A percentile compares a stretch with the other conserved stretches of the same genome.
These are phyloP conservation scores for Sminthurides bifidus DNA, from an alignment of 1,140 invertebrate genomes.

Conservation along the genomic window DNA sequence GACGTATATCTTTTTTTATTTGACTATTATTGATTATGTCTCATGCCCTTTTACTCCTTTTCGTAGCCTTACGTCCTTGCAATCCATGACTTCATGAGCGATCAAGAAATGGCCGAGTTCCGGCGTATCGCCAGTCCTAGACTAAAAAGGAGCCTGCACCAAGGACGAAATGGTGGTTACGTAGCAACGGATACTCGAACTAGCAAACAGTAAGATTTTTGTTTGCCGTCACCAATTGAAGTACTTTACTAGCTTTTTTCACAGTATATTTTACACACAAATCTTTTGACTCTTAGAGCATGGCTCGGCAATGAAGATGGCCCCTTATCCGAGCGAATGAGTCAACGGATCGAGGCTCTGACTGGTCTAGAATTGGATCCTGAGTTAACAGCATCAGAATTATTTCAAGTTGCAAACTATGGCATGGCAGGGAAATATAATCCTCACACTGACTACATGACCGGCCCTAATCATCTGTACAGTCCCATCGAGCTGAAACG, in stretches of 20 bases:
- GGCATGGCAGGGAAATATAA: conserved; percentile 52
- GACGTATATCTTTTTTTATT: no score
- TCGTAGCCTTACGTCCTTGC: conserved; percentile 40
- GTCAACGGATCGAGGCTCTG: conserved; percentile 18
- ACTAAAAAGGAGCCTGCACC: conserved; percentile 24
- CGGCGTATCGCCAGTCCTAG: conserved; percentile 40
- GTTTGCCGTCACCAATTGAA: no score
- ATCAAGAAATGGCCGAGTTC: conserved; percentile 39
- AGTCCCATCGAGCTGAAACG: conserved; percentile 27
- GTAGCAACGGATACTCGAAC: conserved; percentile 33
- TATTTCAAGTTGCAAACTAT: conserved; percentile 43
- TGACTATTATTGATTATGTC: no score
- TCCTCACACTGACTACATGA: conserved; percentile 47
- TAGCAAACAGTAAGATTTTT: conserved; percentile 33
- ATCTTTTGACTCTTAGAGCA: conserved; percentile 27
- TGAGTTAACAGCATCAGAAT: conserved; percentile 25
- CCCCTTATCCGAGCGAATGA: conserved; percentile 13
- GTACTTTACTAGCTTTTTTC: no score
- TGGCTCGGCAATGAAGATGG: conserved; percentile 32
- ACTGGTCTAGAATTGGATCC: conserved; percentile 24
- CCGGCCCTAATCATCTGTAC: conserved; percentile 34
- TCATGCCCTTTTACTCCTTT: background rate
- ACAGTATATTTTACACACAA: background rate
- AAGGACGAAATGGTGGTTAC: conserved; percentile 30
- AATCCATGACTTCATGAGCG: conserved; percentile 42